Conservation (phyloP, 2,888 invertebrate genomes). For the Odontomyia ornata region DNA sequence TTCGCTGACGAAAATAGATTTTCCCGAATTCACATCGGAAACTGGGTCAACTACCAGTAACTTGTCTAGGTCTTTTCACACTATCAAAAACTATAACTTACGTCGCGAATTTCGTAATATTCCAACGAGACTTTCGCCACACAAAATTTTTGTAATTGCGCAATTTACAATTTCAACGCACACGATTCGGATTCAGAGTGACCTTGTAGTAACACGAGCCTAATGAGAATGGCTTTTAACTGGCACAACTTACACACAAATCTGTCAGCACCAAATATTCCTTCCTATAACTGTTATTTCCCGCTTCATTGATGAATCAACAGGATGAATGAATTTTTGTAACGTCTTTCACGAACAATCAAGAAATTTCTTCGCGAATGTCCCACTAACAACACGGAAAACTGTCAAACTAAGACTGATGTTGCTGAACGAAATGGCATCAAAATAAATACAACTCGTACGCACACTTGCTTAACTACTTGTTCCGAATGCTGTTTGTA, state of each 20-base stretch:
- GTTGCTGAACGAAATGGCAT: constrained; percentile 5
- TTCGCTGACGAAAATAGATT: constrained; percentile 27
- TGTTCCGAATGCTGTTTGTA: constrained; percentile 42
- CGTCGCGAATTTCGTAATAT: constrained; percentile 24
- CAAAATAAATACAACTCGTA: constrained; percentile 35
- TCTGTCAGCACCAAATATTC: neutral
- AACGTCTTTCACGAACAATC: constrained; percentile 25
- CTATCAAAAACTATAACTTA: constrained; percentile 18
- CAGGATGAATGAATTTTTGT: neutral
- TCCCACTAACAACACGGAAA: neutral
- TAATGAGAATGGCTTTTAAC: neutral
- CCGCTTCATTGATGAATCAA: neutral
- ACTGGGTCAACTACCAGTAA: constrained; percentile 30
- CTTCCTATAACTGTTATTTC: too few species aligned
- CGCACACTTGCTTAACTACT: neutral
- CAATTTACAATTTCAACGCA: constrained; percentile 35
- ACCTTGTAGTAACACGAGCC: constrained; percentile 21
- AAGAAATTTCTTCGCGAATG: constrained; percentile 18
- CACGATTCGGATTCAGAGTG: constrained; percentile 2
- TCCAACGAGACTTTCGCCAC: constrained; percentile 15
- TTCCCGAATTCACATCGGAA: constrained; percentile 1
- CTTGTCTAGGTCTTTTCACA: constrained; percentile 33
- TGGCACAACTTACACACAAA: neutral
- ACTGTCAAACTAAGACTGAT: constrained; percentile 32
- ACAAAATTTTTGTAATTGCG: constrained; percentile 27